Base-by-base conservation (phyloP, 2,888 invertebrate genomes). In the Drepanosiphum platanoidis region DNA sequence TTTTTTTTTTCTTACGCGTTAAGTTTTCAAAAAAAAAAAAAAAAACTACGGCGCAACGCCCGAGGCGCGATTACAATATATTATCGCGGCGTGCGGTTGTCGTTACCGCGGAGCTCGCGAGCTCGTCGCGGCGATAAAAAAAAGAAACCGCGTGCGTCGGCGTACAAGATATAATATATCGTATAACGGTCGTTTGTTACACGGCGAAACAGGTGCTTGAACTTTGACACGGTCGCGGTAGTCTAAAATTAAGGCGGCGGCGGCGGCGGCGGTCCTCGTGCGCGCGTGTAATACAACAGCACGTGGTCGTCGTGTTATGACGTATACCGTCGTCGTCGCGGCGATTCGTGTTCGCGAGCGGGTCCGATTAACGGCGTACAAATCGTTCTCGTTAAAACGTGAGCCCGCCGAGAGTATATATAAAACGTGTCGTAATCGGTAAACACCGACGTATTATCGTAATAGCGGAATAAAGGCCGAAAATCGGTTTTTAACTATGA, bases 151-250 rank as follows among this genome's bases (percentile, higher is more conserved):
- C 9, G 58, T 18, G 78, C 52, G n/a, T n/a, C n/a, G 52, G 18
- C 52, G 78, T 79, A n/a, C n/a, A n/a, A n/a, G n/a, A n/a, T n/a
- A n/a, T n/a, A n/a, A n/a, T n/a, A n/a, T n/a, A n/a, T n/a, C n/a
- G n/a, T n/a, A n/a, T n/a, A 79, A 79, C 27, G 78, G 42, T 66
- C 66, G n/a, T 79, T 79, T 66, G 78, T 79, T 66, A 66, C 64
- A 46, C 64, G 39, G 61, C 64, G 78, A 78, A 78, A 78, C 78
- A 79, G 78, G 78, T 66, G 66, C 66, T 79, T 79, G 78, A 79
- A 79, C 78, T 79, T 79, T 79, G 78, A 79, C 78, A 79, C 78
- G 27, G 32, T 66, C 78, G 78, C 78, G 66, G 78, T 79, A 66
- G 78, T 66, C 66, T 66, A n/a, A 66, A 66, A 79, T 79, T 78